Base-by-base conservation (phyloP, 2,888 invertebrate genomes). In the Paralinhomoeus sp. region DNA sequence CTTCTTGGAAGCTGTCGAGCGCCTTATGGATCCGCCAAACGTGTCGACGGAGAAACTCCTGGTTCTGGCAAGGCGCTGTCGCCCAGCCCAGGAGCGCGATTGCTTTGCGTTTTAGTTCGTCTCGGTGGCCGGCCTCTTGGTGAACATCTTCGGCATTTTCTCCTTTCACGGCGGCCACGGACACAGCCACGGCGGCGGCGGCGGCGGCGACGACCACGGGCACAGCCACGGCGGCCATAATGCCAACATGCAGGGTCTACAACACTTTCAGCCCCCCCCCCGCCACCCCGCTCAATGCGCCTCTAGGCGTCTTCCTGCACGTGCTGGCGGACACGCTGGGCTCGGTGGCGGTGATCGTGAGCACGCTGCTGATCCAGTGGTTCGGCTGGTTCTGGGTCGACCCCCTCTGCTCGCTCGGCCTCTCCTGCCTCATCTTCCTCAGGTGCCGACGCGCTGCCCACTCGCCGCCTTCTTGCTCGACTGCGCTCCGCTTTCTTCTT, bases 291-390 rank as follows among this genome's bases (percentile, higher is more conserved):
- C 27, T 27, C 12, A 9, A 12, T 27, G 7, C 27, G 27, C 12
- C 27, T 27, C 13, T 54, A 71, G 71, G 72, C 49, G 71, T 72
- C 1, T 72, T 71, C 55, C 64, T 72, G 18, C 72, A 72, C 53
- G 67, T 72, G 7, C 51, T 72, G 36, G 72, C 72, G 7, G 72
- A 72, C 56, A 72, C 72, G 2, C 55, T 72, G 44, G 72, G 72
- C 23, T 71, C 71, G 50, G 68, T 72, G 1, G 71, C 71, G 34
- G 72, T 72, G 5, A 72, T 72, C 42, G 62, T 71, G 18, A 71
- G 71, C 20, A 67, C 72, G 2, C 49, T 72, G 23, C 54, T 72
- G 13, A 71, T 72, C 35, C 66, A 71, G 47, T 53, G 53, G 45
- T 69, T 70, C 57, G 71, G 69, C 22, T 69, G 69, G 68, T 63